A percentile compares a stretch with the other conserved stretches of the same genome.
These are phyloP conservation scores for Strigamia crassipes DNA, from an alignment of 2,888 invertebrate species.

Conservation along the genomic window DNA sequence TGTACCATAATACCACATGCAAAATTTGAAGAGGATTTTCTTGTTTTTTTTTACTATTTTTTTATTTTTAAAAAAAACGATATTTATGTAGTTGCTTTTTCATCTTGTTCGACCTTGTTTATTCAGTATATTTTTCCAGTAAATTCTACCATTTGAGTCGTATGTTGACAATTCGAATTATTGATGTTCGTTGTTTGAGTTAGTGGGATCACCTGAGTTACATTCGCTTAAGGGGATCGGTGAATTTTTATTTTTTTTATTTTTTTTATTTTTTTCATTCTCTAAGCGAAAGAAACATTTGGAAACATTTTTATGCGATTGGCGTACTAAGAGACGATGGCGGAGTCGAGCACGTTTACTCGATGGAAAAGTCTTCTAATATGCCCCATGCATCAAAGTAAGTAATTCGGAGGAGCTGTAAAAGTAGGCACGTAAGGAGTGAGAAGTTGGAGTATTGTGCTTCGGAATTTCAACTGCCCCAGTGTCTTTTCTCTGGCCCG, in stretches of 20 bases:
- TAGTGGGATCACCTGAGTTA: neutral
- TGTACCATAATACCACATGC: constrained; percentile 1
- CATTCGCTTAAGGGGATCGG: neutral
- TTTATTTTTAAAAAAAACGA: neutral
- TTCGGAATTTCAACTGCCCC: constrained; percentile 18
- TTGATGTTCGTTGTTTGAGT: neutral
- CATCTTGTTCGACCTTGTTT: neutral
- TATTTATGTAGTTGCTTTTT: too few species aligned
- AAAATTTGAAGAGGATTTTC: neutral
- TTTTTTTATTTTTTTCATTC: too few species aligned
- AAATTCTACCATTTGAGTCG: neutral
- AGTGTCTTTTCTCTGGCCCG: constrained; percentile 22
- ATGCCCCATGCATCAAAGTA: constrained; percentile 37
- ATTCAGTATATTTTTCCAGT: neutral
- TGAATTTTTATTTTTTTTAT: neutral
- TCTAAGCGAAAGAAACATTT: neutral
- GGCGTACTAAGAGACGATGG: neutral
- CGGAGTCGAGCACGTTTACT: constrained; percentile 21
- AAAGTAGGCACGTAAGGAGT: neutral
- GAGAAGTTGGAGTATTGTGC: constrained; percentile 24
- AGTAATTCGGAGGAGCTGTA: constrained; percentile 31
- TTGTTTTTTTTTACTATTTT: neutral
- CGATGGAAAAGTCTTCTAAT: constrained; percentile 33
- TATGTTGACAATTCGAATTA: neutral
- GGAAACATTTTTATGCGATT: constrained; percentile 24